Base-by-base conservation (phyloP, 1,140 invertebrate species). In the Pseudomyrmex dendroicus region DNA sequence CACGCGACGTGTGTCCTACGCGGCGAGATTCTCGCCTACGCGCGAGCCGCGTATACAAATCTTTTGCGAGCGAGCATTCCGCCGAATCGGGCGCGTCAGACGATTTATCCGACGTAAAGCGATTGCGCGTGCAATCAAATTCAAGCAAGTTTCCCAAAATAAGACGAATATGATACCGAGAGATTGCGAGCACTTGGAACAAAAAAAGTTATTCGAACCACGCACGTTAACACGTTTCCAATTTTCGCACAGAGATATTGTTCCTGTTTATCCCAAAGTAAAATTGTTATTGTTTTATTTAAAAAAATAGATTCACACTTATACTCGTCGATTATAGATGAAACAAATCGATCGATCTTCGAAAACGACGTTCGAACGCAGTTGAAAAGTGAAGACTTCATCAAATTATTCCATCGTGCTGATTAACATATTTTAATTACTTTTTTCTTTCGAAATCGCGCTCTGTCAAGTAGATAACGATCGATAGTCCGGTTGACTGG, bases 1-100 rank as follows among this genome's bases (percentile, higher is more conserved):
- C 64, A 84, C 82, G 74, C 77, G 67, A 70, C 46, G 20, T 70
- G 56, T 82, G 56, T 82, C 54, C 77, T 59, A 70, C 77, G 52
- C 63, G 57, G 13, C 20, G 20, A 52, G 62, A 59, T 4, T 17
- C 7, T 64, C 74, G 56, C 74, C 82, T 61, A 68, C 82, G 64
- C 66, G 10, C 25, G 25, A 72, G 12, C 20, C 46, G 50, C 35
- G 44, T 35, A 72, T 70, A 80, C 61, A 22, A 72, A 80, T 12
- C 67, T 70, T 52, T 68, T 52, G 44, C 35, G 35, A 35, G 66
- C 52, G 20, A n/a, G 52, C 54, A 70, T 70, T 80, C 66, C 76
- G 59, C 12, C 76, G 54, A 78, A 78, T 57, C 64, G 20, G 20
- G 8, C 44, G 17, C 35, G 35, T 35, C 54, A 20, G 44, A 4